phyloP scores from a whole-genome alignment of 1,140 invertebrate species.

The Megathymus violae region DNA sequence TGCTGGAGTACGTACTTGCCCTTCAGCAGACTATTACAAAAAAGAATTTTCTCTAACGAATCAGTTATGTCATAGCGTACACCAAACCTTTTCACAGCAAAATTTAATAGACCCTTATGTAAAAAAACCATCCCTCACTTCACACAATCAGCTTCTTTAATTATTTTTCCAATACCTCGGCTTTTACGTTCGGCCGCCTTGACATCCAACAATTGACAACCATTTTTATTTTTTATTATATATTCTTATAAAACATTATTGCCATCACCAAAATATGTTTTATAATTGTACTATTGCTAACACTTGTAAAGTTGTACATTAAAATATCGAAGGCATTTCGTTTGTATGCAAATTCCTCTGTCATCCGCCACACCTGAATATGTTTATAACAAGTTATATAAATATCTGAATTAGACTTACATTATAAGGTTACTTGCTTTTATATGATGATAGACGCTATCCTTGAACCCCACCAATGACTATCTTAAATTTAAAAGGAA shows the following conservation, averaged over 20 bases:
- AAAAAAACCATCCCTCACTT: too few relatives aligned
- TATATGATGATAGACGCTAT: background rate
- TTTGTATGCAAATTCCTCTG: slow-evolving; percentile 22
- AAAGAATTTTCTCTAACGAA: background rate
- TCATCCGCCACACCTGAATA: slow-evolving; percentile 9
- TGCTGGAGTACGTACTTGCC: too few relatives aligned
- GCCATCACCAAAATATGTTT: too few relatives aligned
- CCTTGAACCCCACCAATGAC: background rate
- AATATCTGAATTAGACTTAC: background rate
- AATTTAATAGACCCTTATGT: background rate
- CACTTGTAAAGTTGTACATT: slow-evolving; percentile 1
- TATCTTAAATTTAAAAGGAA: too few relatives aligned
- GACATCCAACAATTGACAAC: too few relatives aligned
- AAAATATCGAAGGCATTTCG: slow-evolving; percentile 5
- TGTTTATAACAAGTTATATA: slow-evolving; percentile 7
- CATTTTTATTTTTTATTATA: too few relatives aligned
- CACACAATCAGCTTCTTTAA: too few relatives aligned
- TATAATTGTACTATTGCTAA: too few relatives aligned
- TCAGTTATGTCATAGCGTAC: background rate
- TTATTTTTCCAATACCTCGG: too few relatives aligned
- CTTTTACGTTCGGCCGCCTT: too few relatives aligned
- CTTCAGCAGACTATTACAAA: too few relatives aligned
- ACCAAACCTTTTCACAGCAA: background rate
- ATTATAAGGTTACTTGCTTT: background rate
- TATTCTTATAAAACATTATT: too few relatives aligned